Conservation (phyloP, 2,888 invertebrate genomes). For the Lacanobia oleracea region DNA sequence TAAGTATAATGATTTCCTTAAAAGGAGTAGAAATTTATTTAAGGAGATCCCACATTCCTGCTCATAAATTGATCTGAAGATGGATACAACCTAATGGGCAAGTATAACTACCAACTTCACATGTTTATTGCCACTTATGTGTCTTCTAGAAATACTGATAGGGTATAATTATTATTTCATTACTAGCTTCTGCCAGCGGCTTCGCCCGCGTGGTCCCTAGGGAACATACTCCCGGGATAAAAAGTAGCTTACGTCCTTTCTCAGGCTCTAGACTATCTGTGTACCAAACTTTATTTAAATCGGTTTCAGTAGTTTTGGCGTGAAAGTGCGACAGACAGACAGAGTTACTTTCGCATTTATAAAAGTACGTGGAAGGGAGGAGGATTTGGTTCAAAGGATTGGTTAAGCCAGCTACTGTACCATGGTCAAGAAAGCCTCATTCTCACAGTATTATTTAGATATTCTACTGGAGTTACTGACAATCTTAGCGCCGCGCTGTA, state of each 20-base stretch:
- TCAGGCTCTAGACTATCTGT: too few relatives aligned
- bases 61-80: slow-evolving; percentile 51
- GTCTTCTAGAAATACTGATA: slow-evolving; percentile 14
- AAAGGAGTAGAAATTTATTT: slow-evolving; percentile 29
- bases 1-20: slow-evolving; percentile 14
- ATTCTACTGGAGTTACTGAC: neutral
- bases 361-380: neutral
- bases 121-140: slow-evolving; percentile 46
- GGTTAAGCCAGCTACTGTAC: neutral
- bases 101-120: slow-evolving; percentile 49
- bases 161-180: slow-evolving; percentile 12
- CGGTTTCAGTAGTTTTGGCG: too few relatives aligned
- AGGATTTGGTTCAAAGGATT: neutral
- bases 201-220: too few relatives aligned
- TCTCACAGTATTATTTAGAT: neutral
- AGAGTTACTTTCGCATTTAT: too few relatives aligned
- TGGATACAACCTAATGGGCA: slow-evolving; percentile 39
- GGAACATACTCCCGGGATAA: too few relatives aligned
- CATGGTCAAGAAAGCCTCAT: neutral
- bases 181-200: too few relatives aligned
- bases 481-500: too few relatives aligned
- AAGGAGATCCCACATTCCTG: slow-evolving; percentile 43
- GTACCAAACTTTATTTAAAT: too few relatives aligned
- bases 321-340: too few relatives aligned
- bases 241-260: too few relatives aligned